Evolutionary conservation across 2,113 vertebrate species (phyloP), one percentile per base, ranked within the genome.

Genomic region (Coryphaenoides rupestris): DNA sequence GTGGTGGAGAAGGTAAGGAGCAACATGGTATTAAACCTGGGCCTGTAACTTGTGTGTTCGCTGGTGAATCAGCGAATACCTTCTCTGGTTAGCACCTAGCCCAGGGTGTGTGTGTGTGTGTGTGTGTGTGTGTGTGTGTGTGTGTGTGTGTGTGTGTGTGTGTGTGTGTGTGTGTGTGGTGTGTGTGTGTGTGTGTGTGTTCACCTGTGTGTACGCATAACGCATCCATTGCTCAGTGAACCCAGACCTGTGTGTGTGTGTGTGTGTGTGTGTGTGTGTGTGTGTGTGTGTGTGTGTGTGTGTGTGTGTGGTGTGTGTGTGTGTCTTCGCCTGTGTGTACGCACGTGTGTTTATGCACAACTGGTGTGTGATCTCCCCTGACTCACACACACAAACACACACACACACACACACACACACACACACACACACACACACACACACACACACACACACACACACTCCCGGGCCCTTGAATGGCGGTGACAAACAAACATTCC

Each of bases 401-500:
- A 79, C 74, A 69, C 66, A 63, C 80, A 79, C 86, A 79, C 76
- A 74, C 76, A 88, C 86, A 90, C 86, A 91, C 89, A 89, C 87
- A 84, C 82, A n/a, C n/a, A 56, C 40, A 28, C 53, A 24, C 26
- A 26, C 26, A 40, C 60, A 77, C 69, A 86, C 80, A 83, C 78
- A 79, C 74, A 69, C 66, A 63, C 80, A 79, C 86, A 79, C 76
- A 74, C 76, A 88, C 86, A 90, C 86, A 91, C 89, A 89, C 87
- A 84, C 82, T 87, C 85, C 86, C 86, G 14, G 15, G 75, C 75
- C 78, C 79, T 80, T 88, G 76, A 88, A 88, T 84, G 72, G 84
- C 78, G 83, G 87, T 86, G 78, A 88, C 86, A 87, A 89, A 89
- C 88, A 90, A 89, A 89, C 88, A 90, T 91, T 90, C 89, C 88